Evolutionary conservation across 2,888 invertebrate species (phyloP).

Genomic region (Drosophila hawaiiensis): DNA sequence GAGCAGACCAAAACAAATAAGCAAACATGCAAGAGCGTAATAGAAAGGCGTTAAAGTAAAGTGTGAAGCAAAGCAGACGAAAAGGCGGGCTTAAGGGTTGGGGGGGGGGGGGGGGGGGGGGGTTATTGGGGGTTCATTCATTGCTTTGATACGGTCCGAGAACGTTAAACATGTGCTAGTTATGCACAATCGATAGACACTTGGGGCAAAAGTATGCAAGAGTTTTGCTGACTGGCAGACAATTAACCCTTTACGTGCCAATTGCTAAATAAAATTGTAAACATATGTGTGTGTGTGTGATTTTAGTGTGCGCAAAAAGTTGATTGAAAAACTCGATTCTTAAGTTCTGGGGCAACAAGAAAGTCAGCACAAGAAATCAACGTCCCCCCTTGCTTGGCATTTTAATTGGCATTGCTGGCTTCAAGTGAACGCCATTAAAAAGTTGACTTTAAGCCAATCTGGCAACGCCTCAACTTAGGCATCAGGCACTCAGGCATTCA

Average conservation of each 20-base stretch:
- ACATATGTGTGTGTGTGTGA: slow-evolving; percentile 17
- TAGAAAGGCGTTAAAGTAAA: slow-evolving; percentile 62
- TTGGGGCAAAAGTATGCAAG: slow-evolving; percentile 20
- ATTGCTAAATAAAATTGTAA: slow-evolving; percentile 66
- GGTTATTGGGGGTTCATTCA: background rate
- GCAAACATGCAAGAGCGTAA: slow-evolving; percentile 46
- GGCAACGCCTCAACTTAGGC: slow-evolving; percentile 41
- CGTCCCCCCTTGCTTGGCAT: slow-evolving; percentile 31
- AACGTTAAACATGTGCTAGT: slow-evolving; percentile 58
- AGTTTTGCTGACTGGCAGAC: slow-evolving; percentile 67
- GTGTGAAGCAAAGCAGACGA: slow-evolving; percentile 48
- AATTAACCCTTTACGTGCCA: slow-evolving; percentile 79
- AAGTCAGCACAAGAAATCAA: slow-evolving; percentile 52
- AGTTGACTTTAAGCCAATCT: slow-evolving; percentile 51
- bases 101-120: background rate
- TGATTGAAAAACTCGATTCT: slow-evolving; percentile 54
- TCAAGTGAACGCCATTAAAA: slow-evolving; percentile 54
- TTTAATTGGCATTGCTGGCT: slow-evolving; percentile 62
- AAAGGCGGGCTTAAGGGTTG: background rate
- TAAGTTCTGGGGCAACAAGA: slow-evolving; percentile 25
- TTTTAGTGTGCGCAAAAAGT: slow-evolving; percentile 16
- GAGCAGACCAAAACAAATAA: slow-evolving; percentile 49
- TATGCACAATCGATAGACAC: slow-evolving; percentile 72
- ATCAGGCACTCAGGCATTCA: slow-evolving; percentile 10
- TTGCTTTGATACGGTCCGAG: slow-evolving; percentile 5